Base-by-base conservation (phyloP, 2,113 vertebrate species). In the Leptosomus discolor region DNA sequence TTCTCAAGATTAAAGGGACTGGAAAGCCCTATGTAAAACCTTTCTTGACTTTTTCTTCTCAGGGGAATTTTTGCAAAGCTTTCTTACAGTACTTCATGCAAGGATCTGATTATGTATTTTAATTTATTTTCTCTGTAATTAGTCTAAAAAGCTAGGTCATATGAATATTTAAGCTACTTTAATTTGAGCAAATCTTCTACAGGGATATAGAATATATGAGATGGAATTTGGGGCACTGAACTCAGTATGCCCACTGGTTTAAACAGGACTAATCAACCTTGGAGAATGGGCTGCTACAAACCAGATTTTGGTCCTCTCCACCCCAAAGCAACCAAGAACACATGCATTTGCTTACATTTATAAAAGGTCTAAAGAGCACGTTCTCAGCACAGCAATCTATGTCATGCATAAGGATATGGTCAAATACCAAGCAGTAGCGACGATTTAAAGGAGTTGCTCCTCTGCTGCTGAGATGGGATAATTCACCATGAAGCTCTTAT, bases 81-180 rank as follows among this genome's bases (percentile, higher is more conserved):
- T 74, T 86, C 64, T 94, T 75, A 81, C 43, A 78, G 39, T 69
- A 81, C 26, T 94, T 94, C 61, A 63, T 87, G 83, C 48, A 89
- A 94, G 20, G 73, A 94, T 91, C 83, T 92, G 92, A 95, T 97
- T 76, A 96, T 50, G 46, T 65, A 85, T 95, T 97, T 95, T 85
- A 94, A 94, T 95, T 97, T 77, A 79, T 67, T 96, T 95, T 87
- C 73, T 61, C 80, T 85, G 70, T 61, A 95, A 97, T 97, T 91
- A 97, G 83, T 92, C 57, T 64, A 89, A 95, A 96, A 97, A 97
- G 91, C 83, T 96, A 32, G 84, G 95, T 94, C 89, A 96, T 60
- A 87, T 90, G 92, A 96, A 95, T 96, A 97, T 95, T 97, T 94
- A 95, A 96, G 57, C 36, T 41, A 71, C 61, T 94, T 87, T 78